Evolutionary conservation across 2,888 invertebrate species (phyloP), one percentile per base, ranked within the genome.

Genomic region (Ephialtes manifestator): DNA sequence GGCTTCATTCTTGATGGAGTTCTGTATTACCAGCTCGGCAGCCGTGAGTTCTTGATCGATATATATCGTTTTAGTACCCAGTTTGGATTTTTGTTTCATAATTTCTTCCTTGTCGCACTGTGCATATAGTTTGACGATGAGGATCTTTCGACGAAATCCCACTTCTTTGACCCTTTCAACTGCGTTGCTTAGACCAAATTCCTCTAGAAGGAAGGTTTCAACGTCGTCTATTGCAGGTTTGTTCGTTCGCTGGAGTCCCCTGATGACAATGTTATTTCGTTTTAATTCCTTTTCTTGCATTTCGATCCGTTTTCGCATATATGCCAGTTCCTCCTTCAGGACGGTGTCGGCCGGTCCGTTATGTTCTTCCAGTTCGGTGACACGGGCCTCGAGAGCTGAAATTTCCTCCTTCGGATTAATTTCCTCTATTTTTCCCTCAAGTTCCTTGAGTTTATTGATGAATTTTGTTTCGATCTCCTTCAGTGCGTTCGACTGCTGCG

Each of bases 41-140:
- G 35, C n/a, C 2, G 70, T 70, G 20, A 79, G n/a, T 20, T 71
- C 79, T 2, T 51, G 55, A 0, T 79, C 58, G 15, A 79, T 79
- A 60, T 58, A 80, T 8, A 80, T 72, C 46, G 55, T 18, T 13
- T 18, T 71, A 13, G 15, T 63, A 46, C 43, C 71, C 11, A 80
- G 48, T 24, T 72, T 58, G 28, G 35, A 46, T 39, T 80, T 80
- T 13, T 39, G 31, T 13, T 28, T 58, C 80, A 72, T 71, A n/a
- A 58, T 80, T 18, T 58, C 60, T 18, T 71, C 35, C 24, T 80
- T 72, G 24, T 24, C 20, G 1, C 46, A 11, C 18, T 24, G 48
- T 4, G 55, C 46, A 11, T 58, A 15, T 3, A 72, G 31, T 11
- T 68, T 71, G 20, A 48, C 72, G 15, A 72, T 63, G 31, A 60